Percentiles rank a stretch among this genome's conserved stretches.
phyloP scores from a whole-genome alignment of 2,797 vertebrate species.

The Chrosomus eos region DNA sequence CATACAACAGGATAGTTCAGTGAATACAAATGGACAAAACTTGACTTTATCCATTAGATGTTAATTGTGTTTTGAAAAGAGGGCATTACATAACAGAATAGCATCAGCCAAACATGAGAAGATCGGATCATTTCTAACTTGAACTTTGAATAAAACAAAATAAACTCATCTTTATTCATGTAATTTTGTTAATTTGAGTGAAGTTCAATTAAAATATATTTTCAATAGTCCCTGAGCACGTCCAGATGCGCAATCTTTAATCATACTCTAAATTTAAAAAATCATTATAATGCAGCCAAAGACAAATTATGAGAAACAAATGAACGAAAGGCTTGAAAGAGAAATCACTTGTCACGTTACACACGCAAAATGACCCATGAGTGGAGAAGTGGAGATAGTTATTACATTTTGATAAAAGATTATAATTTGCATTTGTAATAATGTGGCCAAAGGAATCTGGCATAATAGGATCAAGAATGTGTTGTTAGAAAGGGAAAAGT shows the following conservation, averaged over 20 bases:
- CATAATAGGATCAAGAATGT: constrained; percentile 5
- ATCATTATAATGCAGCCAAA: neutral
- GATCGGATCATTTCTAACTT: neutral
- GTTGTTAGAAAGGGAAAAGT: neutral
- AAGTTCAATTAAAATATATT: neutral
- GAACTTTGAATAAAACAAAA: neutral
- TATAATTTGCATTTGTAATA: neutral
- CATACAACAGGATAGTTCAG: neutral
- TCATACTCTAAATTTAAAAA: neutral
- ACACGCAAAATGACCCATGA: neutral
- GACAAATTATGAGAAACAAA: neutral
- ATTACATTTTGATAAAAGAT: neutral
- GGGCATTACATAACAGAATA: neutral
- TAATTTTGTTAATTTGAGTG: too few species aligned
- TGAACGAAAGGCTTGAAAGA: too few species aligned
- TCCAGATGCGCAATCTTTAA: neutral
- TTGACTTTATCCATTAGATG: constrained; percentile 21
- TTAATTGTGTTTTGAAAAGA: neutral
- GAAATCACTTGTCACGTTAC: neutral
- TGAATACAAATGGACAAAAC: neutral
- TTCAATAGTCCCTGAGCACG: neutral
- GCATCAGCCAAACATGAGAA: neutral
- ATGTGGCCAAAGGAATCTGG: neutral
- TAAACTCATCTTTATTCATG: neutral
- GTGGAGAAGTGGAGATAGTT: neutral